Conservation (phyloP, 2,113 vertebrate species). For the Hippocampus comes region DNA sequence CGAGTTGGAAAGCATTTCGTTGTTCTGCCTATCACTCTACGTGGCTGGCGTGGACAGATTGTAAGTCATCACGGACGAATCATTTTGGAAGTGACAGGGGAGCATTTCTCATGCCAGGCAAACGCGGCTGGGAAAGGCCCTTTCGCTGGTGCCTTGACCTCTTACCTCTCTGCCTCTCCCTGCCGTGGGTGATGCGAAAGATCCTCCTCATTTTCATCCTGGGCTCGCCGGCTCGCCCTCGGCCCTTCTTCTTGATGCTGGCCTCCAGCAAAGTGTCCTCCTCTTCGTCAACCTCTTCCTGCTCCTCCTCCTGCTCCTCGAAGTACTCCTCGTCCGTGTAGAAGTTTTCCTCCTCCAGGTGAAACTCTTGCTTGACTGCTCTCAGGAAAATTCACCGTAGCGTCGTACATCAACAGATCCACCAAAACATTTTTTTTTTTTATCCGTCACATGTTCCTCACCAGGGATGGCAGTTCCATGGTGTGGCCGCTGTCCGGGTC, state of each 20-base stretch:
- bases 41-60: no score
- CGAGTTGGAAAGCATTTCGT: background rate
- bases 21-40: no score
- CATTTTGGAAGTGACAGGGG: background rate
- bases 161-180: conserved; percentile 81
- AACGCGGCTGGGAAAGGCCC: no score
- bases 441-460: conserved; percentile 21
- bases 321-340: conserved; percentile 71
- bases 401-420: no score
- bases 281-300: conserved; percentile 58
- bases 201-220: conserved; percentile 75
- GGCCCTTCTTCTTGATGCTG: conserved; percentile 59
- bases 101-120: no score
- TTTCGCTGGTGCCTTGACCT: background rate
- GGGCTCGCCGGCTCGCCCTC: conserved; percentile 67
- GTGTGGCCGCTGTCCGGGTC: conserved; percentile 33
- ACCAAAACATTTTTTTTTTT: background rate
- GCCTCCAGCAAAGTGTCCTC: conserved; percentile 51
- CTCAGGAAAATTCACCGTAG: no score
- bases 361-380: conserved; percentile 64
- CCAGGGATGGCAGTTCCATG: conserved; percentile 50
- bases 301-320: conserved; percentile 68
- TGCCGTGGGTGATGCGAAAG: conserved; percentile 78
- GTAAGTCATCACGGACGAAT: no score
- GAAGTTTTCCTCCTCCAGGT: conserved; percentile 68